These are phyloP conservation scores for Notothenia coriiceps DNA, from an alignment of 2,113 vertebrate genomes.

Conservation along the genomic window DNA sequence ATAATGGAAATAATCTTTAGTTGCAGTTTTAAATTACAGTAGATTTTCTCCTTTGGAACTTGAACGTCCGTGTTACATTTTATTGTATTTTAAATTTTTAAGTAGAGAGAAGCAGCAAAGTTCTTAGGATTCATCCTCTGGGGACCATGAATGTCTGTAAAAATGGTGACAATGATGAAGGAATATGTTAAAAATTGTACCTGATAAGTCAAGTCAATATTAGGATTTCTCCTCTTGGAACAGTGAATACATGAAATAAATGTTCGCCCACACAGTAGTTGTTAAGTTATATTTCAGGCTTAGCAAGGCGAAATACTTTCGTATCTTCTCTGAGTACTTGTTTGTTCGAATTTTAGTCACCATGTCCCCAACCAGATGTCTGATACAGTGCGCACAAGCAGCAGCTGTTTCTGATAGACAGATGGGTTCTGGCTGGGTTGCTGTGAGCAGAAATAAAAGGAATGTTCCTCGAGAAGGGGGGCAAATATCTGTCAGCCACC, in stretches of 20 bases:
- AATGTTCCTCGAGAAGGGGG: constrained; percentile 48
- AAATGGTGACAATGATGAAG: too few relatives aligned
- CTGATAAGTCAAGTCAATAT: too few relatives aligned
- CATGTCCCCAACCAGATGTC: constrained; percentile 64
- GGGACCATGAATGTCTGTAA: too few relatives aligned
- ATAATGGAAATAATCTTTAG: too few relatives aligned
- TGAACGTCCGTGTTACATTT: too few relatives aligned
- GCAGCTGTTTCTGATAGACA: constrained; percentile 71
- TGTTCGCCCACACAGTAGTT: not conserved
- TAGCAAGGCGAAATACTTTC: constrained; percentile 19
- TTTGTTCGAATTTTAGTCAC: constrained; percentile 39
- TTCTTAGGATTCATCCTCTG: not conserved
- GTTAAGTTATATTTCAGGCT: not conserved
- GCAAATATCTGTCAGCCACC: constrained; percentile 47
- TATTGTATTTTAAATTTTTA: too few relatives aligned
- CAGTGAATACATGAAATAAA: not conserved
- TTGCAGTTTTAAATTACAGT: not conserved
- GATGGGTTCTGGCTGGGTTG: constrained; percentile 63
- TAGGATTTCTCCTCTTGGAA: not conserved
- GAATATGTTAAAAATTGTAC: too few relatives aligned
- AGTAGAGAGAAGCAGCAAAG: too few relatives aligned
- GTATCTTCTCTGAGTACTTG: constrained; percentile 33
- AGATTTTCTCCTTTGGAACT: too few relatives aligned
- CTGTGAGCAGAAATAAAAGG: constrained; percentile 50
- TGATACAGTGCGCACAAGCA: constrained; percentile 47